A percentile compares a stretch with the other conserved stretches of the same genome.
Conservation (phyloP, 2,797 vertebrate species). For the Gallirallus australis region DNA sequence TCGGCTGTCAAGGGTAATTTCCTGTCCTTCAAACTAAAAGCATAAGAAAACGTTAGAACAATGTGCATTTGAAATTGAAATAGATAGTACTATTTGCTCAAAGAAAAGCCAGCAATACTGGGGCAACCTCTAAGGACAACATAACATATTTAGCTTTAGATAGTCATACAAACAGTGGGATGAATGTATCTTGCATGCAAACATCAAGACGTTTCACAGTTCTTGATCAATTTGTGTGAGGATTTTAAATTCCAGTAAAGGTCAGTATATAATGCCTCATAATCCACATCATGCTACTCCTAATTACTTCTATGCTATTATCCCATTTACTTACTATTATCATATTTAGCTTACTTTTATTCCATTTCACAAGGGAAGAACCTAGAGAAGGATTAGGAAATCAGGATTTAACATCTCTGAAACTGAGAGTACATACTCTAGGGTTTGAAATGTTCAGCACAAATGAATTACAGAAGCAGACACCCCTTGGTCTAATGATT, state of each 20-base stretch:
- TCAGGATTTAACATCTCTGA: neutral
- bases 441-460: neutral
- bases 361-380: neutral
- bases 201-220: neutral
- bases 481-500: neutral
- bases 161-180: neutral
- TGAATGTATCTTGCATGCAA: neutral
- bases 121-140: neutral
- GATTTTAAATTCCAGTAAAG: neutral
- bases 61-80: neutral
- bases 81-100: neutral
- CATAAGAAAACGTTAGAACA: neutral
- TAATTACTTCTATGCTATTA: neutral
- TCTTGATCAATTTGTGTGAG: neutral
- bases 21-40: slow-evolving; percentile 93
- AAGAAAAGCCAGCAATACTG: neutral
- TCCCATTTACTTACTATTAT: neutral
- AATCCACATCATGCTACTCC: neutral
- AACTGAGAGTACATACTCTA: neutral
- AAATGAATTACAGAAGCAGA: neutral
- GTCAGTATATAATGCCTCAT: neutral
- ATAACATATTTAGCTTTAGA: neutral
- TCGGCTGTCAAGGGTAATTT: slow-evolving; percentile 88
- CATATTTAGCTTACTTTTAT: neutral
- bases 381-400: neutral